Conservation (phyloP, 2,888 invertebrate species). For the Leptogaster cylindrica region DNA sequence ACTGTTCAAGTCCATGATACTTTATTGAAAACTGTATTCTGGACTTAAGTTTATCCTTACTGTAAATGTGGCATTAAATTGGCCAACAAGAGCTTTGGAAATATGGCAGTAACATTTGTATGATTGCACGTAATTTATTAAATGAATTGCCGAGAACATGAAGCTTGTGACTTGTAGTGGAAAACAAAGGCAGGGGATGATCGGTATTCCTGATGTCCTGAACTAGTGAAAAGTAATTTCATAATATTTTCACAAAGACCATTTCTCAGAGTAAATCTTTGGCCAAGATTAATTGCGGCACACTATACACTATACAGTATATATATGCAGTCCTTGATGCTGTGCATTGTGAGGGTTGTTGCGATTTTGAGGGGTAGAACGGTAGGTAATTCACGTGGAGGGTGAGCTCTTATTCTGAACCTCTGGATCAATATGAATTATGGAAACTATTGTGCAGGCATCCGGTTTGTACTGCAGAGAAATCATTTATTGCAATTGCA, state of each 20-base stretch:
- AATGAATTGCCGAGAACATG: conserved; percentile 20
- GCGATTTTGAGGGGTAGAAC: too few species aligned
- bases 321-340: too few species aligned
- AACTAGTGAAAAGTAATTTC: conserved; percentile 36
- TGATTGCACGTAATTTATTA: conserved; percentile 40
- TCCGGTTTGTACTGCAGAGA: too few species aligned
- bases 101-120: conserved; percentile 38
- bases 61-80: conserved; percentile 32
- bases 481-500: too few species aligned
- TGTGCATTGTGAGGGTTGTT: too few species aligned
- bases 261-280: conserved; percentile 8
- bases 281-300: conserved; percentile 9
- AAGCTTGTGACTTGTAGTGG: background rate
- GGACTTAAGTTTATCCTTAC: background rate
- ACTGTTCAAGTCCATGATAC: too few species aligned
- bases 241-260: conserved; percentile 22
- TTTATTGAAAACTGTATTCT: background rate
- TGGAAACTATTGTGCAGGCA: too few species aligned
- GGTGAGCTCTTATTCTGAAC: too few species aligned
- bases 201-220: conserved; percentile 21
- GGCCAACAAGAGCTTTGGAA: conserved; percentile 22
- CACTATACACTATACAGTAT: background rate
- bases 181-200: background rate
- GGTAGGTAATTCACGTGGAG: too few species aligned
- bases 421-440: too few species aligned